Evolutionary conservation across 2,797 vertebrate genomes (phyloP).

Genomic region (Alfaro cultratus): DNA sequence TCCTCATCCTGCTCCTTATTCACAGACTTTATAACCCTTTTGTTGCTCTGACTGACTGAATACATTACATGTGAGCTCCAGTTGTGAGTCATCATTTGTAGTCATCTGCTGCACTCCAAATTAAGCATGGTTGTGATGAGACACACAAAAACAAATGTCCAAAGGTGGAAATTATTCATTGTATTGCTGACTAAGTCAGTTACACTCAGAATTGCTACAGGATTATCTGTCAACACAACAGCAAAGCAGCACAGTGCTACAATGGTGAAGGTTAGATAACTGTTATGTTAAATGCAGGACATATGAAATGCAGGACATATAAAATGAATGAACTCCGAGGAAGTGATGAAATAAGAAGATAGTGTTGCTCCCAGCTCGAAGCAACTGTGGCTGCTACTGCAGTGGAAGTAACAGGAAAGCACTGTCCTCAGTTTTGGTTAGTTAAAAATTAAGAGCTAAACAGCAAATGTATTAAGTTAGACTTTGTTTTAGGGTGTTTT

Average conservation of each 20-base stretch:
- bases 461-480: neutral
- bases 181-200: slow-evolving; percentile 6
- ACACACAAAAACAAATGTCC: slow-evolving; percentile 32
- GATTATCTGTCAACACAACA: neutral
- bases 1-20: slow-evolving; percentile 37
- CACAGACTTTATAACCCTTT: slow-evolving; percentile 48
- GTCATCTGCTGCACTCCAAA: slow-evolving; percentile 37
- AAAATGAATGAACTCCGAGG: neutral
- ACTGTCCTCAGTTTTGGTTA: neutral
- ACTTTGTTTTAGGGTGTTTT: neutral
- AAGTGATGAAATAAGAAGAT: neutral
- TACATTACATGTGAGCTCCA: slow-evolving; percentile 27
- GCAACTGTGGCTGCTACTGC: neutral
- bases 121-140: slow-evolving; percentile 23
- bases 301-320: neutral
- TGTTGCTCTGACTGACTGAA: slow-evolving; percentile 42
- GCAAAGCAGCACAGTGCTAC: neutral
- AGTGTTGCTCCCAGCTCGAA: neutral
- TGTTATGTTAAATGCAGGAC: neutral
- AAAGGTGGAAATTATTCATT: neutral
- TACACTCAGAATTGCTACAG: neutral
- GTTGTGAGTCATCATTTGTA: slow-evolving; percentile 29
- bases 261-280: neutral
- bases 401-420: neutral
- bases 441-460: neutral